phyloP scores from a whole-genome alignment of 2,113 vertebrate genomes.

The Ascaphus truei region DNA sequence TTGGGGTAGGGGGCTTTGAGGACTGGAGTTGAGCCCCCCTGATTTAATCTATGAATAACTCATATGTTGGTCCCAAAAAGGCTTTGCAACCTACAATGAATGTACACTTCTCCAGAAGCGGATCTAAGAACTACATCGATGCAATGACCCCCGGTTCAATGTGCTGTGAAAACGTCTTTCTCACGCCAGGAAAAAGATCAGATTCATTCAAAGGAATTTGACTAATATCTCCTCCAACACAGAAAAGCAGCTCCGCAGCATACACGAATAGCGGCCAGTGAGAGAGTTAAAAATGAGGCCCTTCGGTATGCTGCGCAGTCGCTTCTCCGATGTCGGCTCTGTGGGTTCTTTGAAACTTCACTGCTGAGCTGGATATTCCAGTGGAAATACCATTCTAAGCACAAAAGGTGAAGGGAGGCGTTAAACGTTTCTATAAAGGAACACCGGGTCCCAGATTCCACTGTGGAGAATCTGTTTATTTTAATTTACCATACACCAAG shows the following conservation, averaged over 20 bases:
- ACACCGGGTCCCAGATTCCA: neutral
- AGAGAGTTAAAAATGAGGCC: constrained; percentile 33
- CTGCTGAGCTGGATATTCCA: neutral
- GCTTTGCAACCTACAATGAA: too few relatives aligned
- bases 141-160: too few relatives aligned
- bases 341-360: neutral
- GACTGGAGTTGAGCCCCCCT: too few relatives aligned
- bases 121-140: constrained; percentile 72
- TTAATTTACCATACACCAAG: neutral
- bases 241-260: too few relatives aligned
- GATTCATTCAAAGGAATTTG: too few relatives aligned
- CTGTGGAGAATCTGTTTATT: neutral
- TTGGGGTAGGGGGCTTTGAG: too few relatives aligned
- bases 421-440: neutral
- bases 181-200: too few relatives aligned
- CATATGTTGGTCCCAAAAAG: too few relatives aligned
- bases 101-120: constrained; percentile 97
- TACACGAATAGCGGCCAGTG: constrained; percentile 46
- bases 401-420: constrained; percentile 13
- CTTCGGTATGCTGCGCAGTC: neutral
- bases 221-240: too few relatives aligned
- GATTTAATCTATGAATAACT: too few relatives aligned
- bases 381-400: neutral
- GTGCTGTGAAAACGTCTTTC: too few relatives aligned
- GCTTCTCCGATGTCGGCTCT: too few relatives aligned